phyloP scores from a whole-genome alignment of 2,113 vertebrate genomes.

The Python bivittatus region DNA sequence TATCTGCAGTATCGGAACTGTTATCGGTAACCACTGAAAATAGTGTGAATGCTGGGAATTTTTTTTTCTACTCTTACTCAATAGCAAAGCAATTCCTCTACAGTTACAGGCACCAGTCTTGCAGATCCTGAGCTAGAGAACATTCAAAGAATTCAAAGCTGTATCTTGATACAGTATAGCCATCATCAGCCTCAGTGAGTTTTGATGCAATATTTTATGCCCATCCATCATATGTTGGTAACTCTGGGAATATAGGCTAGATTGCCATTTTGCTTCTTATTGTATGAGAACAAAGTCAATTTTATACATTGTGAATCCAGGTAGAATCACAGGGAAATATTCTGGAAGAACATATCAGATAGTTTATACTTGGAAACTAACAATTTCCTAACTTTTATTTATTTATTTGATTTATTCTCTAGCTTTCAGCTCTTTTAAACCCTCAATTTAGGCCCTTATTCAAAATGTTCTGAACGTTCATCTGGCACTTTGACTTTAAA shows the following conservation, averaged over 20 bases:
- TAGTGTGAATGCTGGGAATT: background rate
- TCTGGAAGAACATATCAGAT: background rate
- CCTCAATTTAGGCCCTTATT: background rate
- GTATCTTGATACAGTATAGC: background rate
- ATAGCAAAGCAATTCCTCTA: background rate
- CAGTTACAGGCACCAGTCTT: background rate
- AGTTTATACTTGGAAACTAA: background rate
- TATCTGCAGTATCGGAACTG: background rate
- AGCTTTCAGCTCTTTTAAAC: background rate
- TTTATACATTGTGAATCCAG: background rate
- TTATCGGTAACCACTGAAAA: background rate
- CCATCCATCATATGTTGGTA: background rate
- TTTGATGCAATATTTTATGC: background rate
- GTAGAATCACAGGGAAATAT: background rate
- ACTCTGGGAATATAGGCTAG: background rate
- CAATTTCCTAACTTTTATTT: background rate
- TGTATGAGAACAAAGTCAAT: background rate
- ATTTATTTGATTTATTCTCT: background rate
- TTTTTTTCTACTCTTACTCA: background rate
- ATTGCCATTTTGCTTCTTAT: background rate
- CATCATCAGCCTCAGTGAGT: background rate
- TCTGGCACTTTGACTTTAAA: background rate
- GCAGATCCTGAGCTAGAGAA: background rate
- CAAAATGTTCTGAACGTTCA: background rate
- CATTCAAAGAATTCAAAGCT: background rate